Base-by-base conservation (phyloP, 2,888 invertebrate genomes). In the Patella ulyssiponensis region DNA sequence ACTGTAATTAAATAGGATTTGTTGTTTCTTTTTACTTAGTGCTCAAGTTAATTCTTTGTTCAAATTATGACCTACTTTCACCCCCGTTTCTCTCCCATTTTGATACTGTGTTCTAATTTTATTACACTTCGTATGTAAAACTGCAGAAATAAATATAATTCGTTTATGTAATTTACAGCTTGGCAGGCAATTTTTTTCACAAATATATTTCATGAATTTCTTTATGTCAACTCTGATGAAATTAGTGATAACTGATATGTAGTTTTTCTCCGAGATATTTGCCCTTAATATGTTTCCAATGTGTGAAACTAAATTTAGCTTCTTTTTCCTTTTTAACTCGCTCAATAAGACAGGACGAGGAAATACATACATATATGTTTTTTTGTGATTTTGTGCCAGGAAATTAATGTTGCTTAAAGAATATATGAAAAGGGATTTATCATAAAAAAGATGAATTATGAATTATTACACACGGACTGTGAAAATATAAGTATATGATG, bases 1-100 rank as follows among this genome's bases (percentile, higher is more conserved):
- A 64, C 64, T 64, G 23, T 64, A 64, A 64, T 64, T 64, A 64
- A 64, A 64, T 64, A 64, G 64, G 64, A 64, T 64, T 64, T 64
- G 20, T 64, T 23, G 20, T 64, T 64, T 64, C 64, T 20, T 64
- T 20, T 64, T 64, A 64, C 64, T 64, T 64, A 23, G 20, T 64
- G 64, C 20, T 64, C 64, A 64, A 64, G 23, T 64, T 64, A 11
- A 64, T 23, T 64, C 64, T 64, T 64, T 64, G 64, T 64, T 64
- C 20, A 64, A 20, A 64, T 23, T 64, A 20, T 64, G 20, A 64
- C 23, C 23, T 14, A 23, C 12, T 15, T 23, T 23, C 23, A 64
- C 64, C 20, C 20, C 20, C 20, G 12, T 23, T 23, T 20, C 20
- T 64, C 64, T 20, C 14, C 20, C 64, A 64, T 64, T 23, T 64